Percentiles rank a stretch among this genome's conserved stretches.
phyloP scores from a whole-genome alignment of 2,888 invertebrate genomes.

The Pachycephus smyrnensis region DNA sequence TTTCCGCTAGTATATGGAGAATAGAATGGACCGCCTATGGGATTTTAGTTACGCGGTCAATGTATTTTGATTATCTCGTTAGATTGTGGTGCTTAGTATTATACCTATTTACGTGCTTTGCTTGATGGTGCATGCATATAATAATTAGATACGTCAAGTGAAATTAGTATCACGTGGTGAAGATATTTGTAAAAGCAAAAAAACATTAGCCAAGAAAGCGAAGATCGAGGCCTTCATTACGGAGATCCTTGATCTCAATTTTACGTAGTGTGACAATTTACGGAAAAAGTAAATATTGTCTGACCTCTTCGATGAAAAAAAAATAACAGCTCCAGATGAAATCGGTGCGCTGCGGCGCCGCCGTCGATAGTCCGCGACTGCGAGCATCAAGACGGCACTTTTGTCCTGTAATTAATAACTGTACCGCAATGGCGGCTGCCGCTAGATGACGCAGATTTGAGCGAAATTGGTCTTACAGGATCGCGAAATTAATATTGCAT shows the following conservation, averaged over 20 bases:
- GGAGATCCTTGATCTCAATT: constrained; percentile 24
- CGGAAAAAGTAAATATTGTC: neutral
- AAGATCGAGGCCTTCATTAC: neutral
- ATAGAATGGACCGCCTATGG: no score
- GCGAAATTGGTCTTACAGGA: neutral
- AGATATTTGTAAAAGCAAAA: neutral
- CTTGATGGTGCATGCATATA: neutral
- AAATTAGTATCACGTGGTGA: neutral
- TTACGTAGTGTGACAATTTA: neutral
- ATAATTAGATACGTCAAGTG: neutral
- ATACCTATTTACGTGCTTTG: neutral
- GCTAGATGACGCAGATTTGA: neutral
- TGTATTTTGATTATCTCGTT: neutral
- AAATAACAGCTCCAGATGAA: constrained; percentile 29
- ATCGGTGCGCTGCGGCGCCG: constrained; percentile 25
- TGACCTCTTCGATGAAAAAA: constrained; percentile 21
- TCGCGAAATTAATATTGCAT: neutral
- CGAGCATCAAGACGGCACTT: constrained; percentile 29
- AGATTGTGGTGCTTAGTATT: neutral
- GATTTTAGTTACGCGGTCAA: neutral
- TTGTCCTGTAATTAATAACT: constrained; percentile 37
- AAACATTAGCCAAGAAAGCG: constrained; percentile 18
- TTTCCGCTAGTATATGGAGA: no score
- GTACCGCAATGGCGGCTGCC: constrained; percentile 24
- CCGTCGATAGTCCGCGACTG: neutral